Conservation (phyloP, 2,888 invertebrate genomes). For the Troglohyphantes excavatus region DNA sequence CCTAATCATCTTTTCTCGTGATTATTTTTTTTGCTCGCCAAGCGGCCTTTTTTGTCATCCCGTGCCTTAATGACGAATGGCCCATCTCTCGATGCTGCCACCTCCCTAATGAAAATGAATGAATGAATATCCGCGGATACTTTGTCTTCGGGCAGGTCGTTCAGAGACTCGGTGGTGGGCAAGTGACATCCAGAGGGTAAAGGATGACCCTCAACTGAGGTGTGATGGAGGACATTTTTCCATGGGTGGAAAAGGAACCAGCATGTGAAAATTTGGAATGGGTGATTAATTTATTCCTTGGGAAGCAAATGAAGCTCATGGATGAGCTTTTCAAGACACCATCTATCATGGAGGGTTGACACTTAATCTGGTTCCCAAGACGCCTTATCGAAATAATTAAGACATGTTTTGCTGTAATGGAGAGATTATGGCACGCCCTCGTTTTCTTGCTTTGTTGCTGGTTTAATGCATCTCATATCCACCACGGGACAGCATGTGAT, state of each 20-base stretch:
- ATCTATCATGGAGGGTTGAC: background rate
- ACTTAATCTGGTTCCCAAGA: background rate
- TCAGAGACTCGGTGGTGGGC: background rate
- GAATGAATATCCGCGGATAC: conserved; percentile 68
- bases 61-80: conserved; percentile 67
- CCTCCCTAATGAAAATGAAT: conserved; percentile 74
- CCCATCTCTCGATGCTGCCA: conserved; percentile 69
- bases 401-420: conserved; percentile 17
- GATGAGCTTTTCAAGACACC: background rate
- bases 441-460: background rate
- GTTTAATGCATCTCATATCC: background rate
- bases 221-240: conserved; percentile 31
- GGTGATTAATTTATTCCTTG: conserved; percentile 28
- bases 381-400: conserved; percentile 27
- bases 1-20: background rate
- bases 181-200: conserved; percentile 44
- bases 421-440: background rate
- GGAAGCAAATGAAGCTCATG: background rate
- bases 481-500: too few relatives aligned
- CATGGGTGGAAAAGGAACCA: background rate
- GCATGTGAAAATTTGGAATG: background rate
- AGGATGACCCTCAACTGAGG: conserved; percentile 31
- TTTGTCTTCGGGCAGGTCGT: conserved; percentile 38
- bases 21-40: background rate
- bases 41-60: background rate